Evolutionary conservation across 2,113 vertebrate genomes (phyloP).

Genomic region (Takifugu bimaculatus): DNA sequence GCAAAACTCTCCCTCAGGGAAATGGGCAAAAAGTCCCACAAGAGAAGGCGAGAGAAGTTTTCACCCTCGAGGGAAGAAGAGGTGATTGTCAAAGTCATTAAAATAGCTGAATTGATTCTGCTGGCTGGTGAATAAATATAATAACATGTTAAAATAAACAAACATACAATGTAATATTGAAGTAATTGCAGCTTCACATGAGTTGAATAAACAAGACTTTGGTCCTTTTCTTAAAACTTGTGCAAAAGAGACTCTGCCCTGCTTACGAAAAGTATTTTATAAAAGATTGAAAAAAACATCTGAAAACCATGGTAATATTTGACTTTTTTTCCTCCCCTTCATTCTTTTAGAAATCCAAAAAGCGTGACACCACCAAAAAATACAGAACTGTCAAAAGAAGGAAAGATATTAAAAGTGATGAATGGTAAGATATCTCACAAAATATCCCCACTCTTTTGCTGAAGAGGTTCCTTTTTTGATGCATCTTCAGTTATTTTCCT

Average conservation of each 20-base stretch:
- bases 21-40: constrained; percentile 71
- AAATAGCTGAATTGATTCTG: neutral
- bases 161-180: too few species aligned
- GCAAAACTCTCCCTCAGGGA: neutral
- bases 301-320: neutral
- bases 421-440: constrained; percentile 20
- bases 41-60: constrained; percentile 47
- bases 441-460: neutral
- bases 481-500: neutral
- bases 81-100: constrained; percentile 12
- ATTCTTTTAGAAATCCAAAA: constrained; percentile 25
- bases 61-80: constrained; percentile 51
- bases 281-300: too few species aligned
- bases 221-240: too few species aligned
- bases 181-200: too few species aligned
- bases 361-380: constrained; percentile 6
- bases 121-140: too few species aligned
- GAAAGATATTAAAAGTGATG: neutral
- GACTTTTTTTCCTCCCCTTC: neutral
- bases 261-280: too few species aligned
- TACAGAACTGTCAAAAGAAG: constrained; percentile 2
- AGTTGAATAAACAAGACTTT: too few species aligned
- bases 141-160: too few species aligned
- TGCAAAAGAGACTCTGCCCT: too few species aligned
- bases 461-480: neutral